These are phyloP conservation scores for Manacus vitellinus DNA, from an alignment of 2,113 vertebrate species.

Conservation along the genomic window DNA sequence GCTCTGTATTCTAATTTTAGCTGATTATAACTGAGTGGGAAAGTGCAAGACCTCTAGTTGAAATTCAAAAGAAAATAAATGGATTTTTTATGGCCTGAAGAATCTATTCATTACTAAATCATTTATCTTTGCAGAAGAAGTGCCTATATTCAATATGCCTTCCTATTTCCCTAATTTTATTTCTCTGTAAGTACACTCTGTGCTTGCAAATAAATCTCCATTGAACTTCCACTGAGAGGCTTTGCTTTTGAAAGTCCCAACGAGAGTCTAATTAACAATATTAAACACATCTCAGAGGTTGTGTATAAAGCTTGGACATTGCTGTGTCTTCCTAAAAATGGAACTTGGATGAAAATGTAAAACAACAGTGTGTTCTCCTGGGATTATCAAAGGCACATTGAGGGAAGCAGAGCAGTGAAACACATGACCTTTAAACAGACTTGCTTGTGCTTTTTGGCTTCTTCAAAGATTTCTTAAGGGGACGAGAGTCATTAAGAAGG, in stretches of 20 bases:
- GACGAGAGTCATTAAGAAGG: background rate
- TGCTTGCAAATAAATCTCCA: conserved; percentile 49
- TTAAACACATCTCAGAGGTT: conserved; percentile 30
- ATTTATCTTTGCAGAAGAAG: conserved; percentile 74
- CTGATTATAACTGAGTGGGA: conserved; percentile 50
- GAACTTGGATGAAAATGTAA: background rate
- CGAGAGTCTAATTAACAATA: conserved; percentile 36
- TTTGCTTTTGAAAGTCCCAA: conserved; percentile 7
- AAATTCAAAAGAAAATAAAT: conserved; percentile 79
- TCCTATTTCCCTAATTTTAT: conserved; percentile 61
- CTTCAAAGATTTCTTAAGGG: conserved; percentile 17
- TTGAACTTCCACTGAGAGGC: background rate
- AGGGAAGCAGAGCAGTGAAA: background rate
- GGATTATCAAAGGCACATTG: background rate
- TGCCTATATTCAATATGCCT: conserved; percentile 51
- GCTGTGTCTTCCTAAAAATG: background rate
- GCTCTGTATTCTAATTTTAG: conserved; percentile 68
- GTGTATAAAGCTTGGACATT: background rate
- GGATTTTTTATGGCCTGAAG: conserved; percentile 78
- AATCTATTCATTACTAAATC: conserved; percentile 77
- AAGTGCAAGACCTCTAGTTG: conserved; percentile 73
- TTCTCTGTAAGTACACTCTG: conserved; percentile 24
- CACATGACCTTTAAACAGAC: conserved; percentile 43
- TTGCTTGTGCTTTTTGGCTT: background rate
- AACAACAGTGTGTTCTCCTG: background rate